Conservation (phyloP, 2,888 invertebrate species). For the Orthosia gracilis region DNA sequence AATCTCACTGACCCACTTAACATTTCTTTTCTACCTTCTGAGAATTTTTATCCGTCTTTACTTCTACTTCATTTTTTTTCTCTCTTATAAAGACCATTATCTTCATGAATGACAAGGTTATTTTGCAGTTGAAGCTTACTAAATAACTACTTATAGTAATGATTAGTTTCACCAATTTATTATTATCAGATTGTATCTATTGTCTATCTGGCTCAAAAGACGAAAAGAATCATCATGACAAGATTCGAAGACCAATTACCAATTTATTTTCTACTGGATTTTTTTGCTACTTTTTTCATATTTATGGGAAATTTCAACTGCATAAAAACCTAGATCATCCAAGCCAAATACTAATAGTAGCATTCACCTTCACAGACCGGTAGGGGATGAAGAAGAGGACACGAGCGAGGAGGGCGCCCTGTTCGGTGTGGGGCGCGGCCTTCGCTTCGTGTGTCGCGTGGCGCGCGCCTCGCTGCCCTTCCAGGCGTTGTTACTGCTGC, state of each 20-base stretch:
- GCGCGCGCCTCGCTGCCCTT: constrained; percentile 98
- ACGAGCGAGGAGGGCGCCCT: constrained; percentile 78
- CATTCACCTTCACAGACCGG: constrained; percentile 72
- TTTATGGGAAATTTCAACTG: neutral
- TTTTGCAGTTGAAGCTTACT: constrained; percentile 23
- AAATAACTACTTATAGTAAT: too few relatives aligned
- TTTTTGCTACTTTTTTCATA: neutral
- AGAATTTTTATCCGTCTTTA: neutral
- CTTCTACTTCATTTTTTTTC: neutral
- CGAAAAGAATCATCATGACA: too few relatives aligned
- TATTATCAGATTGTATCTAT: too few relatives aligned
- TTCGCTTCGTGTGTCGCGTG: constrained; percentile 97
- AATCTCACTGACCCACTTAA: too few relatives aligned
- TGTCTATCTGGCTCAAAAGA: too few relatives aligned
- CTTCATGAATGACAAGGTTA: neutral
- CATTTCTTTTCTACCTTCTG: too few relatives aligned
- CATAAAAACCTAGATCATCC: neutral
- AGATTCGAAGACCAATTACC: neutral
- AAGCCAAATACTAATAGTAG: neutral
- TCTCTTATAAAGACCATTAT: neutral
- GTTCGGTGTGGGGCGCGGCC: constrained; percentile 92
- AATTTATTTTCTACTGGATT: neutral
- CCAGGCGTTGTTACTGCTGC: constrained; percentile 97
- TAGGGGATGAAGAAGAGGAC: constrained; percentile 70
- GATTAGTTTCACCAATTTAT: too few relatives aligned